Evolutionary conservation across 2,888 invertebrate genomes (phyloP).

Genomic region (Sphinx pinastri): DNA sequence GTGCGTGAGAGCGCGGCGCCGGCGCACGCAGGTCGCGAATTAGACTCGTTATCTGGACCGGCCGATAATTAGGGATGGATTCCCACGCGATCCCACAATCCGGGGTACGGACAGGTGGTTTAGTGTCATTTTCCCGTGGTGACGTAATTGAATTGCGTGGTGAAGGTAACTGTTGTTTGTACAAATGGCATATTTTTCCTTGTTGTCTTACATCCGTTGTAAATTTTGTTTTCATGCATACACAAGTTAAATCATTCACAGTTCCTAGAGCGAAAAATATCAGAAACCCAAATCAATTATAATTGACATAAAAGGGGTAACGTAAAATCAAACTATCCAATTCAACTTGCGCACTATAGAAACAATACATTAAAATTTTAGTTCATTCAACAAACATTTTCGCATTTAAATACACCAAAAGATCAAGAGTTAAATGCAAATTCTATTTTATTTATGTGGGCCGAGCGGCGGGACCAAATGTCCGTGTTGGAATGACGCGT

Average conservation of each 20-base stretch:
- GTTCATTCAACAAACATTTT: constrained; percentile 7
- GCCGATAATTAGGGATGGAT: constrained; percentile 76
- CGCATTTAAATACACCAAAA: constrained; percentile 15
- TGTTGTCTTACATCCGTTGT: too few species aligned
- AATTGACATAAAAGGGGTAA: too few species aligned
- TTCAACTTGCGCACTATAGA: too few species aligned
- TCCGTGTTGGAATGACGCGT: constrained; percentile 22
- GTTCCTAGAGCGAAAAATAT: too few species aligned
- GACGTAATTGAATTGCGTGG: constrained; percentile 3
- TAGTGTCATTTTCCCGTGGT: background rate
- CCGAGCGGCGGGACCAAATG: background rate
- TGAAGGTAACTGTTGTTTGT: too few species aligned
- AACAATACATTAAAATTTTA: too few species aligned
- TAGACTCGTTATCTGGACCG: constrained; percentile 78
- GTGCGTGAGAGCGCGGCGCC: constrained; percentile 79
- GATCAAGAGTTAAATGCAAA: constrained; percentile 19
- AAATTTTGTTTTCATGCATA: too few species aligned
- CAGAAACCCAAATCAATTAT: too few species aligned
- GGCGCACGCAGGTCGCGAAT: constrained; percentile 81
- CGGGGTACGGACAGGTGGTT: constrained; percentile 49
- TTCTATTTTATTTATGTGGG: constrained; percentile 17
- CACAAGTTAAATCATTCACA: too few species aligned
- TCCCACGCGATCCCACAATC: constrained; percentile 69
- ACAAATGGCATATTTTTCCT: too few species aligned
- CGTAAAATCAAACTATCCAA: too few species aligned